Evolutionary conservation across 2,113 vertebrate species (phyloP).

Genomic region (Anthoscopus minutus): DNA sequence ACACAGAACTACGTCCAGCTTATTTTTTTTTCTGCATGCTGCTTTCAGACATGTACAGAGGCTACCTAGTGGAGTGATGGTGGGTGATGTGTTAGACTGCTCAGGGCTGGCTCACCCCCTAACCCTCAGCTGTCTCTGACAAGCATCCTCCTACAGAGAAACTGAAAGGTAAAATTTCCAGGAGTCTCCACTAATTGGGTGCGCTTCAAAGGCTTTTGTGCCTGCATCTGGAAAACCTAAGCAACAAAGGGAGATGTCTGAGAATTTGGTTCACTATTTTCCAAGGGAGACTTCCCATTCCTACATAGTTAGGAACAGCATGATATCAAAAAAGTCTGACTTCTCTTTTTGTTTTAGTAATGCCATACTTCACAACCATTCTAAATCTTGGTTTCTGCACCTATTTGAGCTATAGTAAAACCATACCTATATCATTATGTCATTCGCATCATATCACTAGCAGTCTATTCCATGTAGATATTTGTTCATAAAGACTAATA

Average conservation of each 20-base stretch:
- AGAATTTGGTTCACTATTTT: not conserved
- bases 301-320: not conserved
- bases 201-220: not conserved
- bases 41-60: not conserved
- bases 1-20: not conserved
- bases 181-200: not conserved
- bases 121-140: not conserved
- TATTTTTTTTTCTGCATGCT: not conserved
- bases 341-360: not conserved
- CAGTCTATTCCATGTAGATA: not conserved
- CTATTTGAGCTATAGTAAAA: not conserved
- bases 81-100: not conserved
- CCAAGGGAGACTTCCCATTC: not conserved
- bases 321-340: not conserved
- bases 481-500: not conserved
- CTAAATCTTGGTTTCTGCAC: not conserved
- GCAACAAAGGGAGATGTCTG: not conserved
- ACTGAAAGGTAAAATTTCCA: not conserved
- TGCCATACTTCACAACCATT: not conserved
- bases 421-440: not conserved
- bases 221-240: not conserved
- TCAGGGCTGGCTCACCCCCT: not conserved
- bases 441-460: not conserved
- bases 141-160: not conserved
- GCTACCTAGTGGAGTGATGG: not conserved